Evolutionary conservation across 2,797 vertebrate species (phyloP), one percentile per base, ranked within the genome.

Genomic region (Cephalopachus bancanus): DNA sequence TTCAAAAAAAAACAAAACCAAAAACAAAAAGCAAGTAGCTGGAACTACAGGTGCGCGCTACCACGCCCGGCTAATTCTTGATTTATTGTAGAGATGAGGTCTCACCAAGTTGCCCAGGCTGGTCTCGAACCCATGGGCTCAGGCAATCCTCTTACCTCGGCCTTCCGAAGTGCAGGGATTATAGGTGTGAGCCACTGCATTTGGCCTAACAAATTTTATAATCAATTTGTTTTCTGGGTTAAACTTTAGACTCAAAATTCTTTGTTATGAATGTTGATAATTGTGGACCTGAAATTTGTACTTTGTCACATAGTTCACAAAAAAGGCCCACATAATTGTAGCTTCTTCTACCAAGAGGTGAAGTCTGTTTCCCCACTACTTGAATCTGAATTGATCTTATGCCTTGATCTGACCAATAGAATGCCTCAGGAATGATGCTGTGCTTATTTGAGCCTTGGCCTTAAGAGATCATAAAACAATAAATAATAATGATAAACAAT

Each of bases 171-270:
- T 44, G 44, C 6, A 5, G 44, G 44, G 44, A 44, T 44, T 44
- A 44, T 44, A 44, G 44, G 44, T 44, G 44, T 44, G 44, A 44
- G 44, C 44, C 44, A 44, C 44, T 44, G 44, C 44, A 7, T 44
- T 4, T 44, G 44, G 44, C 44, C 44, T 44, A 44, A 44, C 33
- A 65, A 69, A 49, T 86, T 92, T 94, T 71, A 81, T 44, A 44
- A 44, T 44, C 44, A 44, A 44, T 3, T 12, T 59, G 49, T 75
- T 78, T 65, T 72, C 24, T 71, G 11, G 30, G 7, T 80, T 81
- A 81, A 81, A 80, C 33, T 94, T 89, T 72, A 64, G 37, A 90
- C 26, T 67, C 55, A 65, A 67, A 67, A 65, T 64, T 86, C 30
- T 20, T 92, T 81, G 49, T 78, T 69, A 22, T 53, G 51, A 94